phyloP scores from a whole-genome alignment of 1,140 invertebrate species.

The Drosophila saltans region DNA sequence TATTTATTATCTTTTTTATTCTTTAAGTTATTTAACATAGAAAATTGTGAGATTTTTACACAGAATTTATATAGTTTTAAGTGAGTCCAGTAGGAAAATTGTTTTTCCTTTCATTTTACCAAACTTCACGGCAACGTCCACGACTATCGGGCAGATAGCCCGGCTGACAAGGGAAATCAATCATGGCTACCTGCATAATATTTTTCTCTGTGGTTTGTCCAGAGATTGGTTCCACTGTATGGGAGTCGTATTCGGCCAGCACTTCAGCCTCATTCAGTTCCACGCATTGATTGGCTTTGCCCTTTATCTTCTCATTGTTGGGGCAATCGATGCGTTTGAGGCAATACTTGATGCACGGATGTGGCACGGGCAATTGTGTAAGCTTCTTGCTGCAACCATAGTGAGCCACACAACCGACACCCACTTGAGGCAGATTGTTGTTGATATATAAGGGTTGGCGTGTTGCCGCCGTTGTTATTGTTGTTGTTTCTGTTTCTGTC shows the following conservation, averaged over 20 bases:
- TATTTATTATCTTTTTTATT: too few species aligned
- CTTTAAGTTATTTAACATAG: too few species aligned
- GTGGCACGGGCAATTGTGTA: conserved; percentile 38
- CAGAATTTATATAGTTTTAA: conserved; percentile 25
- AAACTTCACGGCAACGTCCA: conserved; percentile 76
- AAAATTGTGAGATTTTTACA: neutral
- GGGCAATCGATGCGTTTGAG: conserved; percentile 66
- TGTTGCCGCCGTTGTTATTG: conserved; percentile 13
- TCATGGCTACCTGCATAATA: conserved; percentile 73
- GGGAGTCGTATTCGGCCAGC: conserved; percentile 28
- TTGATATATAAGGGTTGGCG: conserved; percentile 45
- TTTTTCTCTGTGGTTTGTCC: conserved; percentile 31
- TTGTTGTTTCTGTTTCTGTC: conserved; percentile 31
- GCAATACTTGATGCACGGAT: conserved; percentile 74
- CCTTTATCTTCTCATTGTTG: conserved; percentile 42
- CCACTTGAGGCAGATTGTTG: conserved; percentile 62
- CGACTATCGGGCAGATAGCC: conserved; percentile 74
- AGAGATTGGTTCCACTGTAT: neutral
- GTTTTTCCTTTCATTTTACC: conserved; percentile 40
- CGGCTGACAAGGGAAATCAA: conserved; percentile 79
- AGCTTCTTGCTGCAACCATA: conserved; percentile 69
- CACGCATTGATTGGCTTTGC: conserved; percentile 56
- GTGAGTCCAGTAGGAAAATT: conserved; percentile 1
- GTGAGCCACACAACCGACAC: conserved; percentile 41
- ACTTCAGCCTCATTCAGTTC: conserved; percentile 63